phyloP scores from a whole-genome alignment of 2,888 invertebrate species.

The Cistogaster globosa region DNA sequence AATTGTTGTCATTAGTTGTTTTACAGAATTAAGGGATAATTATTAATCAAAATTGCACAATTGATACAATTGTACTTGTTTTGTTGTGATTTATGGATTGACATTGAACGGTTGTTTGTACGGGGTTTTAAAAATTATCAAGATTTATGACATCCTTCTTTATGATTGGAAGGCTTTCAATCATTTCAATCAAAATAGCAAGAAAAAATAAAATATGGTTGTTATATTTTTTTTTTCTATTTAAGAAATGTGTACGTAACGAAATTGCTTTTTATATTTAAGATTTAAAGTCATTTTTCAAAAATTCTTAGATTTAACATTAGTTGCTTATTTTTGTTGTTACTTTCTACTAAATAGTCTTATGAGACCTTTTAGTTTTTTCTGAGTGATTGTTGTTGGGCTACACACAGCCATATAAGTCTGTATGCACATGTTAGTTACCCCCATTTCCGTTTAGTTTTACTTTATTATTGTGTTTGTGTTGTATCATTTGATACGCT shows the following conservation, averaged over 20 bases:
- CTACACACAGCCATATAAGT: background rate
- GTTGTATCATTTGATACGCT: constrained; percentile 64
- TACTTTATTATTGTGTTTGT: constrained; percentile 10
- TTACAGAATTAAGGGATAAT: constrained; percentile 35
- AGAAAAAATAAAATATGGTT: constrained; percentile 14
- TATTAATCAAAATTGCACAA: constrained; percentile 60
- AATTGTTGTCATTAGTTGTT: constrained; percentile 18
- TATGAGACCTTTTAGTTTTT: constrained; percentile 55
- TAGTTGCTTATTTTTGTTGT: constrained; percentile 6
- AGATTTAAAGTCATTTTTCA: constrained; percentile 68
- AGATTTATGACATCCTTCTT: constrained; percentile 70
- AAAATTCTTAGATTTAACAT: constrained; percentile 27
- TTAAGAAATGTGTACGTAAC: constrained; percentile 15
- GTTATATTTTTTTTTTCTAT: constrained; percentile 2
- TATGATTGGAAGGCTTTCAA: constrained; percentile 66
- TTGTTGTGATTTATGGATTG: constrained; percentile 29
- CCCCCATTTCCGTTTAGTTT: constrained; percentile 54
- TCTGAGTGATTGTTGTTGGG: background rate
- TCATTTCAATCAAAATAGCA: constrained; percentile 47
- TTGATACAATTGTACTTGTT: constrained; percentile 41
- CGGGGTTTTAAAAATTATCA: constrained; percentile 29
- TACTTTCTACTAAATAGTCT: constrained; percentile 56
- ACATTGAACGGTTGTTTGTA: constrained; percentile 4
- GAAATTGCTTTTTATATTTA: constrained; percentile 45
- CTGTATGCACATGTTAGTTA: background rate